A percentile compares a stretch with the other conserved stretches of the same genome.
phyloP scores from a whole-genome alignment of 2,888 invertebrate species.

The Drosophila kuntzei region DNA sequence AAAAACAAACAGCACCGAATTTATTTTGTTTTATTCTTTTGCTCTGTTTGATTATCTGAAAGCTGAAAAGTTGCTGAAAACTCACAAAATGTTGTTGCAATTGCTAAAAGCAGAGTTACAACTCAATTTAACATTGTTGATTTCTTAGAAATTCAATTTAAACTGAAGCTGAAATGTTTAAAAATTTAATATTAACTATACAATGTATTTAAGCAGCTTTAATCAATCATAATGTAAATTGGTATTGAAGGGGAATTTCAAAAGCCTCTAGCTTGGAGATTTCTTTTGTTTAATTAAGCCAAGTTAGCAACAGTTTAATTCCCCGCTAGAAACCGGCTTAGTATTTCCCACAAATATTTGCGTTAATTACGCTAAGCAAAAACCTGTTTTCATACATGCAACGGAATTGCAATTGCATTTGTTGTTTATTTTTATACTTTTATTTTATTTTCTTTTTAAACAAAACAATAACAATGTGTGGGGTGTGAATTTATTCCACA shows the following conservation, averaged over 20 bases:
- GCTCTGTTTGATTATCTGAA: constrained; percentile 9
- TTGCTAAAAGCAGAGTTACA: background rate
- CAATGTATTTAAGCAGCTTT: constrained; percentile 3
- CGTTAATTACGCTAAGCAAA: constrained; percentile 36
- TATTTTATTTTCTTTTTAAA: constrained; percentile 1
- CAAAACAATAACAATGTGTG: constrained; percentile 2
- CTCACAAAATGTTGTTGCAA: constrained; percentile 5
- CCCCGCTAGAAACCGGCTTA: constrained; percentile 44
- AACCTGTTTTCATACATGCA: constrained; percentile 54
- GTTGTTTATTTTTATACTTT: constrained; percentile 10
- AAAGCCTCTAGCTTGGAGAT: background rate
- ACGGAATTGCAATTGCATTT: constrained; percentile 24
- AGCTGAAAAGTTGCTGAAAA: constrained; percentile 9
- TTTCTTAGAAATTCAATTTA: constrained; percentile 6
- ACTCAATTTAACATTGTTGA: constrained; percentile 2
- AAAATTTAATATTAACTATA: background rate
- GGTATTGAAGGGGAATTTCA: constrained; percentile 1
- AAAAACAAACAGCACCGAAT: constrained; percentile 3
- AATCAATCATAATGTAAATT: constrained; percentile 7
- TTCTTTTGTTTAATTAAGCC: constrained; percentile 19
- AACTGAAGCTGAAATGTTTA: background rate
- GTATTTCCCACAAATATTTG: constrained; percentile 45
- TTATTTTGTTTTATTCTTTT: constrained; percentile 8
- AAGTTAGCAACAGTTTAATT: constrained; percentile 14
- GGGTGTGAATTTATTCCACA: background rate